Evolutionary conservation across 2,113 vertebrate species (phyloP).

Genomic region (Rhinogobius similis): DNA sequence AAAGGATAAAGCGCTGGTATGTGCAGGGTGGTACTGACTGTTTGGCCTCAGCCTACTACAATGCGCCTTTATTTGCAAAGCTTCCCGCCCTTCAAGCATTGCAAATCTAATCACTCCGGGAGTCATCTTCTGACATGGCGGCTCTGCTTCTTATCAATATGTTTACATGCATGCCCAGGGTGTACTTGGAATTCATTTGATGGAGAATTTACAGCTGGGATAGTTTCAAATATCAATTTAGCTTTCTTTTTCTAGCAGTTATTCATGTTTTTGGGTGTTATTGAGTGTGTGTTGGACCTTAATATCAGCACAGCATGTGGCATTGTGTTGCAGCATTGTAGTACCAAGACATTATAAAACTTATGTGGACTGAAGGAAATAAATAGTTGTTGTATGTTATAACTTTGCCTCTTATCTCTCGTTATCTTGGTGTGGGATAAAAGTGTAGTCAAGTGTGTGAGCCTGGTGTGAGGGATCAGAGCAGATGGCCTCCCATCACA

Average conservation of each 20-base stretch:
- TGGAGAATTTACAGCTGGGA: background rate
- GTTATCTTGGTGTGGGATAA: conserved; percentile 3
- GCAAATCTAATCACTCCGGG: conserved; percentile 46
- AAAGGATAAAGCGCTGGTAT: conserved; percentile 48
- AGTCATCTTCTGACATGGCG: conserved; percentile 30
- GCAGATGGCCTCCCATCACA: conserved; percentile 68
- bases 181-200: background rate
- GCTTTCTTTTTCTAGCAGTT: background rate
- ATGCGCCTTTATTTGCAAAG: conserved; percentile 56
- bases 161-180: background rate
- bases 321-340: background rate
- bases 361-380: too few species aligned
- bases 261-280: background rate
- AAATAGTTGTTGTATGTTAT: too few species aligned
- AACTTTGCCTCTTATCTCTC: background rate
- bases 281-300: background rate
- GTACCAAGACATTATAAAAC: background rate
- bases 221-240: background rate
- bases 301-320: too few species aligned
- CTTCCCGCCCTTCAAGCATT: conserved; percentile 50
- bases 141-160: conserved; percentile 13
- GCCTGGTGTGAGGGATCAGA: conserved; percentile 44
- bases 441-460: conserved; percentile 27
- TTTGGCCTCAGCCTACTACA: conserved; percentile 57
- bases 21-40: conserved; percentile 54